These are phyloP conservation scores for Euthynnus affinis DNA, from an alignment of 2,797 vertebrate genomes.

Conservation along the genomic window DNA sequence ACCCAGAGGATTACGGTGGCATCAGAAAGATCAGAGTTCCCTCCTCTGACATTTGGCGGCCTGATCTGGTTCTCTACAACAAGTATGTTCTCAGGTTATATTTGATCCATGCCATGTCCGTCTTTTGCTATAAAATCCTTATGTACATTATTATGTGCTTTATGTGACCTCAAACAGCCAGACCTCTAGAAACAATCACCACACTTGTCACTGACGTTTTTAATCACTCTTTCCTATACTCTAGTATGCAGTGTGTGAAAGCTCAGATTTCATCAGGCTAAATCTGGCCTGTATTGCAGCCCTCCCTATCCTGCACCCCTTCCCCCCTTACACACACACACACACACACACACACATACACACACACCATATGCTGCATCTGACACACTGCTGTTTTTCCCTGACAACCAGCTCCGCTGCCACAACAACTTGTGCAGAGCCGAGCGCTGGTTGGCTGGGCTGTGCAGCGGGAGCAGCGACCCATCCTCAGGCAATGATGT, in stretches of 20 bases:
- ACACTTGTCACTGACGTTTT: slow-evolving; percentile 51
- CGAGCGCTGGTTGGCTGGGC: slow-evolving; percentile 61
- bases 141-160: slow-evolving; percentile 27
- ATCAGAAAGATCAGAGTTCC: slow-evolving; percentile 94
- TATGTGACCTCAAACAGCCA: slow-evolving; percentile 5
- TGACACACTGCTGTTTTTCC: slow-evolving; percentile 70
- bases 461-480: slow-evolving; percentile 28
- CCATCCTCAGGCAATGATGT: slow-evolving; percentile 65
- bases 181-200: slow-evolving; percentile 44
- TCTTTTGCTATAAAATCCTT: background rate
- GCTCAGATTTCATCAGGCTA: slow-evolving; percentile 80
- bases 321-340: background rate
- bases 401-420: slow-evolving; percentile 71
- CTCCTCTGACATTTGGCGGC: slow-evolving; percentile 92
- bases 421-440: slow-evolving; percentile 62
- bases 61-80: slow-evolving; percentile 96
- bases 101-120: slow-evolving; percentile 23
- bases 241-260: slow-evolving; percentile 47
- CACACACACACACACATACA: background rate
- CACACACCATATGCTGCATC: slow-evolving; percentile 73
- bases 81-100: slow-evolving; percentile 85
- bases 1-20: slow-evolving; percentile 91
- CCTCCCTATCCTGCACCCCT: too few species aligned
- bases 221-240: slow-evolving; percentile 45
- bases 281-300: slow-evolving; percentile 69